Conservation (phyloP, 1,140 invertebrate genomes). For the Yoshiicerus persimilis region DNA sequence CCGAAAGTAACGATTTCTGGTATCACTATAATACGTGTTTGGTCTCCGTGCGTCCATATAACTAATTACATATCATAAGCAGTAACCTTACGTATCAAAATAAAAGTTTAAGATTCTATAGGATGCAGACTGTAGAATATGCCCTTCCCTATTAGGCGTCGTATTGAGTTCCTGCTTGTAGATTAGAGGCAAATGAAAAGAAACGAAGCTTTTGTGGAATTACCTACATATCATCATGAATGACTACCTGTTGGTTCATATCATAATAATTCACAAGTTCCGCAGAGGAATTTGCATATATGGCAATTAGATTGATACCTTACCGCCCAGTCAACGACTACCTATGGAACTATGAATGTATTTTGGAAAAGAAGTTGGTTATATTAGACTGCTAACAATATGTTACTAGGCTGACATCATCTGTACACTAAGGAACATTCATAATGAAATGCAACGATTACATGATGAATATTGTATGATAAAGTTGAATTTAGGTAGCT, state of each 20-base stretch:
- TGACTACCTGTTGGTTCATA: constrained; percentile 20
- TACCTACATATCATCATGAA: background rate
- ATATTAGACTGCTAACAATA: background rate
- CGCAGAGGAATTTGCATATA: constrained; percentile 16
- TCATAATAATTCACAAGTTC: constrained; percentile 17
- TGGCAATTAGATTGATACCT: constrained; percentile 25
- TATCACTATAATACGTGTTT: no score
- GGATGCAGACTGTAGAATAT: no score
- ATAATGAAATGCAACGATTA: background rate
- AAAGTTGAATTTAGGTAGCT: background rate
- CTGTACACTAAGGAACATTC: background rate
- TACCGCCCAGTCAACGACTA: background rate
- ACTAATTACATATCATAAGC: no score
- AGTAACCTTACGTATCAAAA: no score
- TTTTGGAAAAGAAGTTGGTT: background rate
- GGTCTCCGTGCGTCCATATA: no score
- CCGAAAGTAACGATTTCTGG: no score
- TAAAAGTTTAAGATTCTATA: background rate
- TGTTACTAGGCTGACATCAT: background rate
- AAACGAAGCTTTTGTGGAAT: background rate
- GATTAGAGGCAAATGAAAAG: background rate
- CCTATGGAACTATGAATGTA: background rate
- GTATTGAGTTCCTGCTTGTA: background rate
- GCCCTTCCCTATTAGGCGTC: background rate
- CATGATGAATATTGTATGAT: background rate